phyloP scores from a whole-genome alignment of 2,888 invertebrate species.

The Dioctria linearis region DNA sequence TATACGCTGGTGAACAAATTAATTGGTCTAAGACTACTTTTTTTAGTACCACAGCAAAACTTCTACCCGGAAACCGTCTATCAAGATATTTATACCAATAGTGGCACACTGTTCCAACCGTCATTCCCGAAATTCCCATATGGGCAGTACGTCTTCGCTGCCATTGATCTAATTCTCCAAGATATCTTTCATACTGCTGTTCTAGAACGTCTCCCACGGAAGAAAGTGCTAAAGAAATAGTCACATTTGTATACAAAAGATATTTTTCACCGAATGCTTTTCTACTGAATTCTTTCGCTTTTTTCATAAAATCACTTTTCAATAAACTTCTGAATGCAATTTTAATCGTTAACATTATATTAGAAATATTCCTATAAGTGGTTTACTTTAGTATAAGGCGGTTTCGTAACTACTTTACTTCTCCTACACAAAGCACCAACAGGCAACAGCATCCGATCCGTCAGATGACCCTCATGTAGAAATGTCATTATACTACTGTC shows the following conservation, averaged over 20 bases:
- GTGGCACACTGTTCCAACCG: constrained; percentile 86
- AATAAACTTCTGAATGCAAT: background rate
- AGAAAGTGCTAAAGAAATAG: constrained; percentile 83
- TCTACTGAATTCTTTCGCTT: background rate
- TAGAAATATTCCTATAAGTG: background rate
- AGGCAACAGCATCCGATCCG: too few species aligned
- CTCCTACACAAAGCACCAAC: too few species aligned
- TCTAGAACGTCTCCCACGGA: constrained; percentile 84
- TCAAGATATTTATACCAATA: constrained; percentile 90
- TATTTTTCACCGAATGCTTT: constrained; percentile 77
- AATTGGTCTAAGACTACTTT: constrained; percentile 89
- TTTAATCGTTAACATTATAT: background rate
- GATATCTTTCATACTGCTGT: constrained; percentile 82
- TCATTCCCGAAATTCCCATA: constrained; percentile 84
- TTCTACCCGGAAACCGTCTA: constrained; percentile 76
- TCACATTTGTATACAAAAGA: constrained; percentile 84
- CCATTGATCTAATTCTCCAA: constrained; percentile 74
- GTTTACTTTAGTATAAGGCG: too few species aligned
- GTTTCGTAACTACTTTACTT: too few species aligned
- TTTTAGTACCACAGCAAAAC: constrained; percentile 75
- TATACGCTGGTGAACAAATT: constrained; percentile 86
- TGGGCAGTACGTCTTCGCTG: constrained; percentile 78
- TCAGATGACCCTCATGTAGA: too few species aligned
- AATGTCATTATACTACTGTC: too few species aligned
- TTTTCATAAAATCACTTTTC: background rate